Conservation (phyloP, 1,140 invertebrate species). For the Drosophila pruinosa region DNA sequence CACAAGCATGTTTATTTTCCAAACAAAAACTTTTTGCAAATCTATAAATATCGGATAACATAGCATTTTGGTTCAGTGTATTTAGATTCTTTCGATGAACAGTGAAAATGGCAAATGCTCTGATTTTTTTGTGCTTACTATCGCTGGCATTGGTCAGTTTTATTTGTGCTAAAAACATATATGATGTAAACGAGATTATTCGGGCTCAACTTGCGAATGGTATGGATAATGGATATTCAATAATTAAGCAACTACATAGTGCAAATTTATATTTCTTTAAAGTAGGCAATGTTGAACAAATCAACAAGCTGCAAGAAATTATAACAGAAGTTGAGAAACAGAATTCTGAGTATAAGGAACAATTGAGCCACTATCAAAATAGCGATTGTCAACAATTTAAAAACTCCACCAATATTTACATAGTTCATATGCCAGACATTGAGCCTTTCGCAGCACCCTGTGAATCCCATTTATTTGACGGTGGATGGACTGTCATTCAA, state of each 20-base stretch:
- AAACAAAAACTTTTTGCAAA: background rate
- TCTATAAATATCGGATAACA: background rate
- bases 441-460: conserved; percentile 12
- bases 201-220: too few species aligned
- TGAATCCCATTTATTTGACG: conserved; percentile 63
- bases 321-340: background rate
- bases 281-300: too few species aligned
- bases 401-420: background rate
- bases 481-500: conserved; percentile 85
- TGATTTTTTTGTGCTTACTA: background rate
- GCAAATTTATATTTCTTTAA: too few species aligned
- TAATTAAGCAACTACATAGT: too few species aligned
- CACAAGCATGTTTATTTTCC: too few species aligned
- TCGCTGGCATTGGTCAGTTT: background rate
- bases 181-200: too few species aligned
- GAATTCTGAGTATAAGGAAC: background rate
- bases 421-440: conserved; percentile 2
- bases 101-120: background rate
- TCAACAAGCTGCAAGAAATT: background rate
- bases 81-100: background rate
- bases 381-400: conserved; percentile 1
- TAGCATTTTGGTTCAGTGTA: background rate
- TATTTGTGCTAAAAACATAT: too few species aligned
- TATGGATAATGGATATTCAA: too few species aligned
- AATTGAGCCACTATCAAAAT: background rate